Evolutionary conservation across 2,113 vertebrate genomes (phyloP).

Genomic region (Turdus rufiventris): DNA sequence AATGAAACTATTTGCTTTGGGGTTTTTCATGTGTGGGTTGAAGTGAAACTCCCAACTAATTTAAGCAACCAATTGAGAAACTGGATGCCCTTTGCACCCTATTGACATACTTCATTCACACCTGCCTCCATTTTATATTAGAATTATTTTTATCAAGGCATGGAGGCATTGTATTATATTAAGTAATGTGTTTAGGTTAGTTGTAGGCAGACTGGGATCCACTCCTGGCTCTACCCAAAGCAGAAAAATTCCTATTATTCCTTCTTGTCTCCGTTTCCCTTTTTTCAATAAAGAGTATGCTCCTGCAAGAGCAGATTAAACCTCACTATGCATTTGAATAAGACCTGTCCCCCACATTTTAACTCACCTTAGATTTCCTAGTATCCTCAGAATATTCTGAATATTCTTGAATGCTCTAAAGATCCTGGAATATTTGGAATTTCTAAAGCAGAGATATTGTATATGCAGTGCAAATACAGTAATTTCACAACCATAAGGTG

Average conservation of each 20-base stretch:
- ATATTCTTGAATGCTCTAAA: neutral
- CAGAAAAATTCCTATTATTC: rapidly evolving
- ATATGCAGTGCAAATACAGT: neutral
- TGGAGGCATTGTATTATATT: rapidly evolving
- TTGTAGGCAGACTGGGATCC: neutral
- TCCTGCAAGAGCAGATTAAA: neutral
- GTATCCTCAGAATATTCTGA: neutral
- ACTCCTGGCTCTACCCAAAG: rapidly evolving
- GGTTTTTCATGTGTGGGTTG: rapidly evolving
- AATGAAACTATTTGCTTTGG: neutral
- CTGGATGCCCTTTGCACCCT: neutral
- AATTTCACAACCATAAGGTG: too few species aligned
- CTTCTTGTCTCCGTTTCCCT: neutral
- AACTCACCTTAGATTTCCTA: neutral
- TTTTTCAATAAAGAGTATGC: neutral
- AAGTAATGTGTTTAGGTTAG: neutral
- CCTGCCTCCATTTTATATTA: neutral
- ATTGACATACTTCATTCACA: neutral
- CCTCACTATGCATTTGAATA: neutral
- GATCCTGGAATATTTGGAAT: neutral
- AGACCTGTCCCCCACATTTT: neutral
- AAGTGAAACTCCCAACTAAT: neutral
- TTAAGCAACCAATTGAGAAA: neutral
- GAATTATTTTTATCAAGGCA: neutral
- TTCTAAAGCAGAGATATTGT: neutral